phyloP scores from a whole-genome alignment of 2,113 vertebrate species.

The Gnathonemus longibarbis region DNA sequence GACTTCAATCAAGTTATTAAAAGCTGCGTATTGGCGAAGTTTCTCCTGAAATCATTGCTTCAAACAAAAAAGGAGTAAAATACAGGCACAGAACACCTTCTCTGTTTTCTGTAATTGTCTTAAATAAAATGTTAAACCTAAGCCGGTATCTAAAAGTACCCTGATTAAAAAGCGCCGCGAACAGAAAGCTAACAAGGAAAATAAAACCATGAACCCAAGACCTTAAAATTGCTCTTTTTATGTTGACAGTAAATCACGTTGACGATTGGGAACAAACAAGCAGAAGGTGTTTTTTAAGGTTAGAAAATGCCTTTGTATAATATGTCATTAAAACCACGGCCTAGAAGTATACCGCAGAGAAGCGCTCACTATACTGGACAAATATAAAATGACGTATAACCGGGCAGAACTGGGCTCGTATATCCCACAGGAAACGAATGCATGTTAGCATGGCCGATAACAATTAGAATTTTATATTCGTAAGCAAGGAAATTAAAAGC shows the following conservation, averaged over 20 bases:
- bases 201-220: neutral
- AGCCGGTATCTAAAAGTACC: neutral
- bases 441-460: slow-evolving; percentile 38
- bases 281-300: slow-evolving; percentile 32
- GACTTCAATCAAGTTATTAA: no score
- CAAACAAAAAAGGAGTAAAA: neutral
- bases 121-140: neutral
- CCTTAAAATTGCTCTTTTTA: slow-evolving; percentile 24
- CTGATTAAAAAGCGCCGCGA: neutral
- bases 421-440: slow-evolving; percentile 34
- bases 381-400: slow-evolving; percentile 34
- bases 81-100: neutral
- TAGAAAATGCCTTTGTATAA: slow-evolving; percentile 38
- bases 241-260: slow-evolving; percentile 27
- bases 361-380: slow-evolving; percentile 17
- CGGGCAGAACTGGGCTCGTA: slow-evolving; percentile 43
- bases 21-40: no score
- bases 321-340: slow-evolving; percentile 47
- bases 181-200: neutral
- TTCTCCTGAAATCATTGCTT: neutral
- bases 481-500: slow-evolving; percentile 22
- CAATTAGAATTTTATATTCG: slow-evolving; percentile 38
- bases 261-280: slow-evolving; percentile 28
- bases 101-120: neutral
- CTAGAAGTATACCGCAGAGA: slow-evolving; percentile 40